A percentile compares a stretch with the other conserved stretches of the same genome.
Conservation (phyloP, 2,797 vertebrate species). For the Brachyrhaphis roseni region DNA sequence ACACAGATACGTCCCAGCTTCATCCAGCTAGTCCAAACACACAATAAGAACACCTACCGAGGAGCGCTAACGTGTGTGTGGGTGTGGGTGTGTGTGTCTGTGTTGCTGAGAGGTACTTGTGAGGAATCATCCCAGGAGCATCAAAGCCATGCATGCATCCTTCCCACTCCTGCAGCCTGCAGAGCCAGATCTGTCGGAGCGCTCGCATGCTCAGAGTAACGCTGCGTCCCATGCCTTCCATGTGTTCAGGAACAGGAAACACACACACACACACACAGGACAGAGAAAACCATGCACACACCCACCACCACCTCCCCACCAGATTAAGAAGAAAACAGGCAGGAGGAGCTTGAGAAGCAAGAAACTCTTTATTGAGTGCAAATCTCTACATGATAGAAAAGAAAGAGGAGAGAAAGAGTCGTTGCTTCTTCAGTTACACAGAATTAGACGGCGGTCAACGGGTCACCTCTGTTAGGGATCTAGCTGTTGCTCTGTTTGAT, state of each 20-base stretch:
- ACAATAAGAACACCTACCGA: slow-evolving; percentile 3
- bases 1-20: not conserved
- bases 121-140: slow-evolving; percentile 65
- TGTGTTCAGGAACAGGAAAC: slow-evolving; percentile 50
- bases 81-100: slow-evolving; percentile 26
- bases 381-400: slow-evolving; percentile 78
- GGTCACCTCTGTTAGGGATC: slow-evolving; percentile 38
- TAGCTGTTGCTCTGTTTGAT: slow-evolving; percentile 35
- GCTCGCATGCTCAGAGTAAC: slow-evolving; percentile 60
- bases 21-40: not conserved
- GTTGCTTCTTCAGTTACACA: slow-evolving; percentile 62
- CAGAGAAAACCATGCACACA: slow-evolving; percentile 58
- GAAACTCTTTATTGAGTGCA: slow-evolving; percentile 80
- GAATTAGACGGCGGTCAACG: slow-evolving; percentile 52
- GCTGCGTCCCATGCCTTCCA: slow-evolving; percentile 53
- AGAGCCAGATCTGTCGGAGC: slow-evolving; percentile 38
- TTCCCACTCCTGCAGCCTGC: slow-evolving; percentile 53
- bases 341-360: slow-evolving; percentile 69
- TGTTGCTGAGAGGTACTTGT: slow-evolving; percentile 57
- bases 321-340: slow-evolving; percentile 68
- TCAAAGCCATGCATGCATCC: slow-evolving; percentile 73
- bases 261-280: slow-evolving; percentile 13
- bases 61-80: not conserved
- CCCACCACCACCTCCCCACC: slow-evolving; percentile 31
- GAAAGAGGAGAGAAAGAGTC: slow-evolving; percentile 55